Conservation (phyloP, 2,113 vertebrate genomes). For the Rhinolophus sinicus region DNA sequence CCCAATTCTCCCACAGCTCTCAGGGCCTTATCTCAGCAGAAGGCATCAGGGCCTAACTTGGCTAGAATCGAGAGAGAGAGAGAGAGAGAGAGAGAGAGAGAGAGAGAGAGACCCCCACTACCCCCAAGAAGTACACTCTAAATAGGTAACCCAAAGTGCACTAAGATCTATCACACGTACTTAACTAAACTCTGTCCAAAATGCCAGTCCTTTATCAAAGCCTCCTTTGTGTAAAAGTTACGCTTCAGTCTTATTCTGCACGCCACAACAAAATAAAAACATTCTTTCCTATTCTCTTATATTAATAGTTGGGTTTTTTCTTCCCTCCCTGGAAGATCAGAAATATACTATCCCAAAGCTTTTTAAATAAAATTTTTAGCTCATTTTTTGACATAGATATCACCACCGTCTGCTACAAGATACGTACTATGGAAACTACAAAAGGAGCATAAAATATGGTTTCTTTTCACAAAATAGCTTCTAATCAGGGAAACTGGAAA, state of each 20-base stretch:
- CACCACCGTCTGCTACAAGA: background rate
- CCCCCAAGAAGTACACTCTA: background rate
- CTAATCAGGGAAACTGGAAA: background rate
- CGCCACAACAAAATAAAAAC: background rate
- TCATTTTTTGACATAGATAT: background rate
- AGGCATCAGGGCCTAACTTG: background rate
- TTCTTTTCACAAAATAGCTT: constrained; percentile 4
- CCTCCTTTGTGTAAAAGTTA: background rate
- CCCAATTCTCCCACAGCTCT: background rate
- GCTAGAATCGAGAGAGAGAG: background rate
- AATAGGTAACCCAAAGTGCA: background rate
- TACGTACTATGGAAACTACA: background rate
- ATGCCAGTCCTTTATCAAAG: background rate
- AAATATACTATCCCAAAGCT: background rate
- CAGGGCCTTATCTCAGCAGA: background rate
- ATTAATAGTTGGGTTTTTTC: background rate
- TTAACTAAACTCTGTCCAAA: background rate
- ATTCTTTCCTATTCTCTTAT: background rate
- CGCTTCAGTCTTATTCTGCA: background rate
- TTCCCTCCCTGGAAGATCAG: background rate
- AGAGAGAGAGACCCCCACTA: background rate
- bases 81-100: background rate
- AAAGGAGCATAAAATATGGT: background rate
- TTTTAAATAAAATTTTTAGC: background rate
- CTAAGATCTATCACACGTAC: background rate